These are phyloP conservation scores for Cuculus canorus DNA, from an alignment of 2,797 vertebrate species.

Conservation along the genomic window DNA sequence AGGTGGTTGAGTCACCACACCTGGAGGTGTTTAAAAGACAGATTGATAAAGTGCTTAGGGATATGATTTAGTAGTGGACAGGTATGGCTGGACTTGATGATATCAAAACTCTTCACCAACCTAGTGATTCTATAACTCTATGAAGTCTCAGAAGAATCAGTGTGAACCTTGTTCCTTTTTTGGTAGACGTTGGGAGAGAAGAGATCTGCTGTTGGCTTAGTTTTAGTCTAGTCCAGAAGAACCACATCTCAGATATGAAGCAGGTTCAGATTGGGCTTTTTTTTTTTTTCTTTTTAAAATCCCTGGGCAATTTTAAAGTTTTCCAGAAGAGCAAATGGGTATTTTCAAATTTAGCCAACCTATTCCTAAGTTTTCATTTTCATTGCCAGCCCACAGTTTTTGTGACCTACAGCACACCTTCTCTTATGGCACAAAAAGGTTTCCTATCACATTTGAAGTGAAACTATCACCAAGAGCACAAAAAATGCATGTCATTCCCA, in stretches of 20 bases:
- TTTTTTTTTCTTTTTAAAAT: neutral
- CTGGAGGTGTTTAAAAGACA: no score
- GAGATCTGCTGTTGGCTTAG: neutral
- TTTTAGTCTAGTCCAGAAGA: neutral
- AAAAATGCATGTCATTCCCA: neutral
- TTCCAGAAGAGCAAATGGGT: neutral
- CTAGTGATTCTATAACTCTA: no score
- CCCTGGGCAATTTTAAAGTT: neutral
- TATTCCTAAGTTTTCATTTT: constrained; percentile 8
- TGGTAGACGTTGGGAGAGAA: neutral
- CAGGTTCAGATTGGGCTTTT: neutral
- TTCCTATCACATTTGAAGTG: neutral
- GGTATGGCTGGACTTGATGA: no score
- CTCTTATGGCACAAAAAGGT: neutral
- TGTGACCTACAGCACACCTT: neutral
- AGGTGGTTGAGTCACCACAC: no score
- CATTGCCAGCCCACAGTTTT: neutral
- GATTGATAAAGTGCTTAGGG: no score
- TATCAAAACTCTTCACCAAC: no score
- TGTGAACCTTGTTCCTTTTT: neutral
- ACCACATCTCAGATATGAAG: neutral
- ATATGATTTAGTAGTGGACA: no score
- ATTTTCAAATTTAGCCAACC: neutral
- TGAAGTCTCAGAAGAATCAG: no score
- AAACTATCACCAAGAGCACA: neutral